phyloP scores from a whole-genome alignment of 2,797 vertebrate species.

The Neomorphus geoffroyi region DNA sequence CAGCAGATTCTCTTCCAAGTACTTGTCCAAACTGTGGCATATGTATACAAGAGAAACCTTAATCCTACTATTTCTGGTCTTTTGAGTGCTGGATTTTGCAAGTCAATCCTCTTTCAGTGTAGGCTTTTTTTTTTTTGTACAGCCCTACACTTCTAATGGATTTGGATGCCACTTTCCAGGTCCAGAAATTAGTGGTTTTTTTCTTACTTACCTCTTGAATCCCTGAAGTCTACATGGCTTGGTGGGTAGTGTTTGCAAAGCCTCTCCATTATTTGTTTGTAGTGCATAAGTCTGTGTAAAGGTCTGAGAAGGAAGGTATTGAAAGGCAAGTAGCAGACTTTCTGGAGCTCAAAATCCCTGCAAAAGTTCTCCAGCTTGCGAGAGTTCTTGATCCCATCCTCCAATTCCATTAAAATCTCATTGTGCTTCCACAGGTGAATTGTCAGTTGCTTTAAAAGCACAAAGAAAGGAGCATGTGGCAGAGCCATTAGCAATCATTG shows the following conservation, averaged over 20 bases:
- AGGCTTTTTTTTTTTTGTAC: neutral
- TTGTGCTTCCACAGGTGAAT: conserved; percentile 88
- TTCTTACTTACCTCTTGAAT: conserved; percentile 86
- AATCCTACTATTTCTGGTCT: neutral
- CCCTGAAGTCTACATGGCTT: conserved; percentile 90
- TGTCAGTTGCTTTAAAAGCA: conserved; percentile 82
- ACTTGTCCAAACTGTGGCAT: neutral
- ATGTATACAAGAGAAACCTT: neutral
- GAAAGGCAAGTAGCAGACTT: conserved; percentile 96
- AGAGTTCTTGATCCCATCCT: conserved; percentile 84
- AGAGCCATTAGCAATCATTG: neutral
- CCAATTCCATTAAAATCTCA: conserved; percentile 88
- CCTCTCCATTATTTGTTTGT: conserved; percentile 95
- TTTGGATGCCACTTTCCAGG: neutral
- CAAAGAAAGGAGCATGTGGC: neutral
- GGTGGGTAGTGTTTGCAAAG: conserved; percentile 94
- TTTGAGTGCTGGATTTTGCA: neutral
- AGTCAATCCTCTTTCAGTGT: neutral
- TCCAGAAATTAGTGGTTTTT: neutral
- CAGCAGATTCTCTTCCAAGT: neutral
- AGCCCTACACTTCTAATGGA: neutral
- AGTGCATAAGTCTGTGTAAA: conserved; percentile 94
- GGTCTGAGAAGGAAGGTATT: conserved; percentile 95
- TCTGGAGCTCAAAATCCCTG: conserved; percentile 95
- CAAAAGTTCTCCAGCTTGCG: conserved; percentile 86